These are phyloP conservation scores for Conus betulinus DNA, from an alignment of 1,140 invertebrate genomes.

Conservation along the genomic window DNA sequence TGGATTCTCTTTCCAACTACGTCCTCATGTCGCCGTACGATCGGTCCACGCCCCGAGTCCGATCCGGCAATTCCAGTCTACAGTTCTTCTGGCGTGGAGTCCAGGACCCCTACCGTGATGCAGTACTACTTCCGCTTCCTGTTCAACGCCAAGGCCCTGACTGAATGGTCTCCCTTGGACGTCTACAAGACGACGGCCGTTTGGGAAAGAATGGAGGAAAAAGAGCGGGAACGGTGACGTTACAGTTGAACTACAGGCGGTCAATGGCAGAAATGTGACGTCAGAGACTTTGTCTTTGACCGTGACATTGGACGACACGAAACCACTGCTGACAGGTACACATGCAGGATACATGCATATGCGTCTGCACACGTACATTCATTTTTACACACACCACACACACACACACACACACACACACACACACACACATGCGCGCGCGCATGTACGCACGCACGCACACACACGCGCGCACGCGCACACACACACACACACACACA, in stretches of 20 bases:
- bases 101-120: neutral
- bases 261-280: conserved; percentile 9
- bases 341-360: no score
- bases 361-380: no score
- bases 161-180: neutral
- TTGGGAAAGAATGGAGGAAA: neutral
- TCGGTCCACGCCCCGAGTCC: neutral
- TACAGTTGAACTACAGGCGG: conserved; percentile 15
- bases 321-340: conserved; percentile 32
- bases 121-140: conserved; percentile 9
- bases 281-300: conserved; percentile 19
- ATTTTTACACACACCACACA: no score
- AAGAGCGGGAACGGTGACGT: neutral
- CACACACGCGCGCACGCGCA: no score
- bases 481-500: no score
- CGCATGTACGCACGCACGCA: no score
- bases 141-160: neutral
- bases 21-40: conserved; percentile 10
- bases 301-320: conserved; percentile 9
- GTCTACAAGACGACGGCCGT: neutral
- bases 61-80: neutral
- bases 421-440: no score
- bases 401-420: no score
- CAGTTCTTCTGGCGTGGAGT: conserved; percentile 5
- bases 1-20: conserved; percentile 9